Evolutionary conservation across 2,113 vertebrate genomes (phyloP).

Genomic region (Otolemur garnettii): DNA sequence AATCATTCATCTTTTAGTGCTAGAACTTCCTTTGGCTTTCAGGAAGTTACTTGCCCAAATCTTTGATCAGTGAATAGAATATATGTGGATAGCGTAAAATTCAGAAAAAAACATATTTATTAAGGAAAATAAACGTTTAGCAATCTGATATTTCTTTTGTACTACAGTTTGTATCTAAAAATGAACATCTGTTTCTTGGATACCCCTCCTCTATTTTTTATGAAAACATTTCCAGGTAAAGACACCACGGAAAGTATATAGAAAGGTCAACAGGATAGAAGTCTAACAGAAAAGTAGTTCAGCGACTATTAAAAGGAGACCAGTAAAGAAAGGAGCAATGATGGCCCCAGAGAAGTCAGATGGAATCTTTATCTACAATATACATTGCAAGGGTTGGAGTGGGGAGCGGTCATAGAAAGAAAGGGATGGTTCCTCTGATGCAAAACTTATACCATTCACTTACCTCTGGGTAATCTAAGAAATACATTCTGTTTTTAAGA

Average conservation of each 20-base stretch:
- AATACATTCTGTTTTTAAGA: slow-evolving; percentile 68
- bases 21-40: background rate
- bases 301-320: background rate
- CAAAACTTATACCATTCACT: background rate
- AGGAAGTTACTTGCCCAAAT: background rate
- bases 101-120: background rate
- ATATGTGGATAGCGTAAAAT: background rate
- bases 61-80: background rate
- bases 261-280: background rate
- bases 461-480: slow-evolving; percentile 43
- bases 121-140: background rate
- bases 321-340: slow-evolving; percentile 31
- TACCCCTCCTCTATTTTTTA: background rate
- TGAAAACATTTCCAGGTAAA: slow-evolving; percentile 22
- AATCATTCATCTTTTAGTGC: background rate
- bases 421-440: background rate
- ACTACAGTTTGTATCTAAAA: background rate
- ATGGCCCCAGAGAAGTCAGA: background rate
- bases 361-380: slow-evolving; percentile 31
- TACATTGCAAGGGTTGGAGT: background rate
- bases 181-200: background rate
- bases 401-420: background rate
- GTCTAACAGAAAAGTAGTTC: background rate
- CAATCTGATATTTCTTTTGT: background rate
- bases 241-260: background rate